Evolutionary conservation across 1,140 invertebrate species (phyloP).

Genomic region (Ips nitidus): DNA sequence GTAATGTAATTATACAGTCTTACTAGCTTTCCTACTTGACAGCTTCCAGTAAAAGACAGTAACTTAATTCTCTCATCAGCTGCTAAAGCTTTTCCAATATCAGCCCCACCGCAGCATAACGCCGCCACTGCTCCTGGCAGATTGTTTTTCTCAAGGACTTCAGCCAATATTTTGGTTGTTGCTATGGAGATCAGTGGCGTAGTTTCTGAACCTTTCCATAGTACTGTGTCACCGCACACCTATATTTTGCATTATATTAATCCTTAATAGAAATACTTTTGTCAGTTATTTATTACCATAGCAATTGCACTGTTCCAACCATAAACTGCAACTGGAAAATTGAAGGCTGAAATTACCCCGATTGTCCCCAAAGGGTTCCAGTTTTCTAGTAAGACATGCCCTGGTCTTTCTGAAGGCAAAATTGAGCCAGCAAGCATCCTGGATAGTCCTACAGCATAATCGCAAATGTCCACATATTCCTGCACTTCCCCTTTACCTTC

Average conservation of each 20-base stretch:
- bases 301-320: slow-evolving; percentile 99
- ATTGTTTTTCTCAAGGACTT: slow-evolving; percentile 80
- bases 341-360: slow-evolving; percentile 98
- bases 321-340: slow-evolving; percentile 97
- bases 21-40: slow-evolving; percentile 77
- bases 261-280: slow-evolving; percentile 1
- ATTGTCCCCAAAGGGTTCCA: slow-evolving; percentile 95
- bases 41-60: slow-evolving; percentile 96
- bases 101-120: slow-evolving; percentile 83
- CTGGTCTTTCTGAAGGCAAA: slow-evolving; percentile 91
- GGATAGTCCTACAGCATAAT: slow-evolving; percentile 96
- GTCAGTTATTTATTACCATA: slow-evolving; percentile 62
- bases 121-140: slow-evolving; percentile 86
- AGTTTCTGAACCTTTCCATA: slow-evolving; percentile 96
- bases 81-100: slow-evolving; percentile 84
- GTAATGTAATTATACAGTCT: not conserved
- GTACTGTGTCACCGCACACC: slow-evolving; percentile 83
- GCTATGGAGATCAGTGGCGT: slow-evolving; percentile 92
- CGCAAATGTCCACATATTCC: slow-evolving; percentile 98
- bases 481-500: slow-evolving; percentile 94
- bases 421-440: slow-evolving; percentile 84
- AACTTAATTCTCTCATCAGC: slow-evolving; percentile 76
- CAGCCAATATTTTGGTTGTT: slow-evolving; percentile 83
- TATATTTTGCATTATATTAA: slow-evolving; percentile 40
- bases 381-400: slow-evolving; percentile 87